Evolutionary conservation across 2,113 vertebrate genomes (phyloP), one percentile per base, ranked within the genome.

Genomic region (Orthonyx spaldingii): DNA sequence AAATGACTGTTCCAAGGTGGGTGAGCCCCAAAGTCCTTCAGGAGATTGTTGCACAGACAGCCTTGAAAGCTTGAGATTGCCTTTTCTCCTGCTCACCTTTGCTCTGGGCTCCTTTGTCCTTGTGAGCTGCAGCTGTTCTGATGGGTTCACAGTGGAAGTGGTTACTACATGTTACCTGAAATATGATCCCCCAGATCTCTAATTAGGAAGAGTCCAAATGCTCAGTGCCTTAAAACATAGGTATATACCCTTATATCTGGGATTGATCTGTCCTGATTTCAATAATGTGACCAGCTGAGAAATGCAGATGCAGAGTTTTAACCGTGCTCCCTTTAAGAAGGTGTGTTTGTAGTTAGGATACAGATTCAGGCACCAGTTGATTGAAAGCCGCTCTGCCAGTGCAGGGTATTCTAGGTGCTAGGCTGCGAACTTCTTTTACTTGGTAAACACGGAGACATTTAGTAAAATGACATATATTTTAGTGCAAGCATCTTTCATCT

Each of bases 281-380:
- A 16, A 5, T 46, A 20, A 19, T 6, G 17, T 84, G 59, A 74
- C 22, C 28, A 52, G 15, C 27, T 69, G 71, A 80, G n/a, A 71
- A 86, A 61, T 1, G 16, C 18, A 68, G 42, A 57, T 77, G 8
- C 9, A 44, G 49, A 42, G 18, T 80, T 90, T 53, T 55, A 77
- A 53, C 32, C 3, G 3, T 16, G 30, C 41, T 50, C 11, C 6
- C 13, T 87, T 17, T 13, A 52, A 39, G 44, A 37, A 57, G 37
- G 33, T 0, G 0, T 3, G 4, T 65, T 74, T 49, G n/a, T 46
- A 21, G 17, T 57, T 46, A 79, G 56, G 33, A 46, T 63, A 63
- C 8, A 11, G 23, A 27, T 79, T 75, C 1, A 6, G 42, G 47
- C 30, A 9, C 26, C 4, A 11, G 59, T 35, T 68, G 3, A 1